Conservation (phyloP, 2,797 vertebrate species). For the Lerista edwardsae region DNA sequence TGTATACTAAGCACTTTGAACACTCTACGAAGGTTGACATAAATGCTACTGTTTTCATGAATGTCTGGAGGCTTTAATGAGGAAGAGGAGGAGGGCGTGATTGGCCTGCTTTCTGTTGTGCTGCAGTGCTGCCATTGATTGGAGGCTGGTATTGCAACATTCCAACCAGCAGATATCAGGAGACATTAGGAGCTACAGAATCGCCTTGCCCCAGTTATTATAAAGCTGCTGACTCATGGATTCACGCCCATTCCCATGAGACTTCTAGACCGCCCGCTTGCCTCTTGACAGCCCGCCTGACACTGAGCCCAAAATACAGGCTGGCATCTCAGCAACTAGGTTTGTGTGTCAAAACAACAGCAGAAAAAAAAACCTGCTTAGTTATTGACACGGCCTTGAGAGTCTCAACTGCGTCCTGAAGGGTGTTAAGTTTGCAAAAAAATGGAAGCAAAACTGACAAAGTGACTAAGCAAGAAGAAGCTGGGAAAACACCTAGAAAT, state of each 20-base stretch:
- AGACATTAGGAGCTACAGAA: too few relatives aligned
- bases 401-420: background rate
- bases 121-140: too few relatives aligned
- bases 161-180: too few relatives aligned
- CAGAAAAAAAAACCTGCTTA: background rate
- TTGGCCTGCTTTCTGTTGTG: too few relatives aligned
- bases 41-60: too few relatives aligned
- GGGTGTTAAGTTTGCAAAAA: conserved; percentile 17
- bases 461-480: conserved; percentile 21
- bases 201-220: too few relatives aligned
- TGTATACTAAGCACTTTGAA: too few relatives aligned
- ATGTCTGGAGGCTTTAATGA: too few relatives aligned
- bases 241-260: background rate
- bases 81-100: too few relatives aligned
- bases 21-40: too few relatives aligned
- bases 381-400: background rate
- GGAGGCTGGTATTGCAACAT: too few relatives aligned
- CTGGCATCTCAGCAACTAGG: background rate
- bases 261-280: background rate
- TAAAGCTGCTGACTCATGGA: too few relatives aligned
- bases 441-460: conserved; percentile 2
- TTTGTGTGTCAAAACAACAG: background rate
- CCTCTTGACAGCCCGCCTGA: background rate
- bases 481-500: conserved; percentile 38
- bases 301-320: background rate